Conservation (phyloP, 2,888 invertebrate genomes). For the Netelia melanura region DNA sequence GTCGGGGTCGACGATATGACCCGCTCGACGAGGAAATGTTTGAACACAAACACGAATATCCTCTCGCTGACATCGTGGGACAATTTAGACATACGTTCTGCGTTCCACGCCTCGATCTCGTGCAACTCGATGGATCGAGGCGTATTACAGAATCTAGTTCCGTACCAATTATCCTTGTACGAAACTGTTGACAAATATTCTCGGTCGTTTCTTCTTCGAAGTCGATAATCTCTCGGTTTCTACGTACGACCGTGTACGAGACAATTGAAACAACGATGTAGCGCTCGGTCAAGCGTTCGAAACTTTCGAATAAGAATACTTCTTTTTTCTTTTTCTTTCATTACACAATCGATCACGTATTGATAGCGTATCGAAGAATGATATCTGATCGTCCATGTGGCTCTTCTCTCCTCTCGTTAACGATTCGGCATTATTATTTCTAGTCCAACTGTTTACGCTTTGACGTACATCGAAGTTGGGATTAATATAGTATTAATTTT, state of each 20-base stretch:
- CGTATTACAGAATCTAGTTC: background rate
- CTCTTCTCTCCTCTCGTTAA: conserved; percentile 8
- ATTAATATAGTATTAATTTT: background rate
- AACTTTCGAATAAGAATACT: conserved; percentile 3
- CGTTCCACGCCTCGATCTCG: background rate
- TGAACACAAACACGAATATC: background rate
- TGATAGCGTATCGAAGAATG: conserved; percentile 58
- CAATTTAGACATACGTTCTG: background rate
- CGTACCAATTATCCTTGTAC: background rate
- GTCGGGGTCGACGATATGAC: background rate
- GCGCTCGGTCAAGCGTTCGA: conserved; percentile 1
- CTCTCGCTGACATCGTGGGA: background rate
- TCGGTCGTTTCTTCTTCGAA: background rate
- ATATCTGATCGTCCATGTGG: conserved; percentile 46
- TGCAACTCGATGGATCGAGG: background rate
- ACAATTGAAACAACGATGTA: background rate
- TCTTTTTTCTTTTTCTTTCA: conserved; percentile 34
- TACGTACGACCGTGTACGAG: background rate
- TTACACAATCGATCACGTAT: conserved; percentile 56
- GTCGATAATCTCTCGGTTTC: background rate
- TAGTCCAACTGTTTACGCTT: conserved; percentile 23
- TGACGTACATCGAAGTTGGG: conserved; percentile 22
- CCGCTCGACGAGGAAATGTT: background rate
- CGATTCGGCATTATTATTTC: conserved; percentile 16
- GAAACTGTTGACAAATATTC: background rate